Base-by-base conservation (phyloP, 2,888 invertebrate genomes). In the Coelinius sp. region DNA sequence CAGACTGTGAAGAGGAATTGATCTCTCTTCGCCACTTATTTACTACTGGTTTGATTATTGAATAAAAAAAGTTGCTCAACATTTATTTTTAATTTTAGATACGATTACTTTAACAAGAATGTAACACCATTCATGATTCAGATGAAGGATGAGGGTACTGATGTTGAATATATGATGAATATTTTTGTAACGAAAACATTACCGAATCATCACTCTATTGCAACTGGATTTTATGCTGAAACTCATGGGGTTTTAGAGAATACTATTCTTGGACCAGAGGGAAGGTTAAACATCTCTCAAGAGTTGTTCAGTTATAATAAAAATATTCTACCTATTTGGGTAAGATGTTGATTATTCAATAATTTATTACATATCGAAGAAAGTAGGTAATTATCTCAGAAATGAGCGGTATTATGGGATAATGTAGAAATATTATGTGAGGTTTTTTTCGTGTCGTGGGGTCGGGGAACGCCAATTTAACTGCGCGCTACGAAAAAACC, bases 181-280 rank as follows among this genome's bases (percentile, higher is more conserved):
- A 90, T 91, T 46, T 93, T 92, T 82, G 90, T 91, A 0, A 94
- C 94, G 0, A 93, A 93, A 87, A 94, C 94, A 0, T 92, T 92
- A 81, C 92, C 94, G 0, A 94, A 94, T 87, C 94, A 94, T 86
- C 92, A 92, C 80, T 90, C 92, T 0, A 92, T 94, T 68, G 92
- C 91, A 0, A 94, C 93, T 27, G 94, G 94, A 7, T 84, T 93
- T 64, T 92, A 91, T 81, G 89, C 92, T 0, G 93, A 93, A 84
- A 89, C 87, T 14, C 94, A 94, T 85, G 94, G 94, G 0, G 91
- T 94, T 35, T 85, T 93, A 1, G 93, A 90, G 8, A 94, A 92
- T 82, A 81, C 82, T 27, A 89, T 91, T 78, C 92, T 89, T 80
- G 92, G 93, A 82, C 88, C 89, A 0, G 78, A 82, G 31, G 84